Evolutionary conservation across 2,888 invertebrate species (phyloP), one percentile per base, ranked within the genome.

Genomic region (Hirtodrosophila histrioides): DNA sequence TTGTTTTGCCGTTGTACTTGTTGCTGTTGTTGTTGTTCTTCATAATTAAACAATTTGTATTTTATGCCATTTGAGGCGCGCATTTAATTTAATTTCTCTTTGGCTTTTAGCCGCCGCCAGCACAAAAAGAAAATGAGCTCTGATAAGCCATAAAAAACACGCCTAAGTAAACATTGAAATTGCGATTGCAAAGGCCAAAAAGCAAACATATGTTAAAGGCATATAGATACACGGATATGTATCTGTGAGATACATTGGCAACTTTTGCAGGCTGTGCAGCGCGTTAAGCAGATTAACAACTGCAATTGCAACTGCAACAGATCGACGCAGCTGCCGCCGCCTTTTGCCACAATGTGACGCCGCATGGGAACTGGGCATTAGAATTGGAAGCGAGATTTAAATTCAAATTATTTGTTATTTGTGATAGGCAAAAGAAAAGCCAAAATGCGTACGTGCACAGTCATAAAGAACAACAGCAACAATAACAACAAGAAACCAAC

Each of bases 161-260:
- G 85, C 89, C 86, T 82, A 88, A 89, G 76, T 82, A 82, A 90
- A 90, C 86, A 89, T 81, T 83, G 79, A 78, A 88, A 78, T 89
- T 89, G 86, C 80, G 85, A 75, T 86, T 76, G 77, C 75, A 57
- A 62, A 65, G 63, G 12, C 29, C 31, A 31, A 33, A 37, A 48
- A 24, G n/a, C 39, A 48, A 65, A 65, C 44, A 29, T 9, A 27
- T 51, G 33, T 57, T 12, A 41, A 40, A 43, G 11, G 4, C 10
- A 49, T 24, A 58, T 6, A 39, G 12, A 45, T 43, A 23, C 51
- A 23, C 31, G n/a, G n/a, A 33, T 12, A 43, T 11, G 35, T 50
- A 58, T 45, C 46, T 41, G 27, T 23, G 7, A 62, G 63, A 61
- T 55, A 64, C 48, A 51, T 53, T 73, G 36, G 62, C 41, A 43